Evolutionary conservation across 2,888 invertebrate species (phyloP).

Genomic region (Euzophera pinguis): DNA sequence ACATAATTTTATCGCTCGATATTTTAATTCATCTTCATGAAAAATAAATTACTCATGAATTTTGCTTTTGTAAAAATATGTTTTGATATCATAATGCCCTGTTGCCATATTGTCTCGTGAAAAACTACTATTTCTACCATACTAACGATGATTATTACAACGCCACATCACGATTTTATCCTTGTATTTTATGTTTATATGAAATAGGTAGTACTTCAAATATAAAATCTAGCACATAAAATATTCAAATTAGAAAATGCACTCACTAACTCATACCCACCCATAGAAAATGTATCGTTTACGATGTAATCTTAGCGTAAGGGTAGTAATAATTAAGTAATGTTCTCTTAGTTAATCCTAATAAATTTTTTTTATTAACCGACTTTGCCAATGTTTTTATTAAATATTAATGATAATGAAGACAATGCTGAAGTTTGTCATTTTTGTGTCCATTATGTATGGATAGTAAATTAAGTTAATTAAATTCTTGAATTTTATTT

Average conservation of each 20-base stretch:
- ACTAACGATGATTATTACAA: background rate
- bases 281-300: slow-evolving; percentile 41
- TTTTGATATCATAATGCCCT: too few species aligned
- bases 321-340: slow-evolving; percentile 57
- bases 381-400: slow-evolving; percentile 66
- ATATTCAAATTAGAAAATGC: slow-evolving; percentile 41
- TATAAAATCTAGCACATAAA: slow-evolving; percentile 30
- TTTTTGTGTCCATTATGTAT: slow-evolving; percentile 68
- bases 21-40: too few species aligned
- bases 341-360: slow-evolving; percentile 58
- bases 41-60: too few species aligned
- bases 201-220: slow-evolving; percentile 21
- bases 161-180: background rate
- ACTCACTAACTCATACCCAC: slow-evolving; percentile 36
- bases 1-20: too few species aligned
- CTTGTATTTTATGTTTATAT: slow-evolving; percentile 10
- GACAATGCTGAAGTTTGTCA: slow-evolving; percentile 63
- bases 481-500: slow-evolving; percentile 34
- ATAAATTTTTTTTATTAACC: slow-evolving; percentile 66
- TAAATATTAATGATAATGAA: slow-evolving; percentile 38
- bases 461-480: slow-evolving; percentile 69
- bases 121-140: too few species aligned
- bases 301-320: slow-evolving; percentile 66
- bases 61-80: too few species aligned
- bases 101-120: too few species aligned